Percentiles rank a stretch among this genome's conserved stretches.
phyloP scores from a whole-genome alignment of 2,797 vertebrate genomes.

The Anniella stebbinsi region DNA sequence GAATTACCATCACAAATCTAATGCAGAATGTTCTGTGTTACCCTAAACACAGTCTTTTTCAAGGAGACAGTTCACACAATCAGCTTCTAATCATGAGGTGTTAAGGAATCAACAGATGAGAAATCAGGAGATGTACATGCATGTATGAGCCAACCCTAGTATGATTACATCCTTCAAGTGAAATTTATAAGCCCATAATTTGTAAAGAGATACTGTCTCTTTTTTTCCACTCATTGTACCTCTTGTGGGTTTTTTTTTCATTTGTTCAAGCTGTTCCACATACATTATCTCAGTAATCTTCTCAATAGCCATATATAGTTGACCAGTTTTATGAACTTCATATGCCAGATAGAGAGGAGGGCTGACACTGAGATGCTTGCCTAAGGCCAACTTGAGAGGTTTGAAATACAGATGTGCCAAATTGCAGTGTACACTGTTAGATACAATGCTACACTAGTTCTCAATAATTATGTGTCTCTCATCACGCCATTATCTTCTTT shows the following conservation, averaged over 20 bases:
- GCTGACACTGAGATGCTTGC: neutral
- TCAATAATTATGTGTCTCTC: neutral
- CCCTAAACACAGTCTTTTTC: neutral
- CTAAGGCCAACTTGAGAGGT: neutral
- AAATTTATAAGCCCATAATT: neutral
- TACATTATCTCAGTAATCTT: neutral
- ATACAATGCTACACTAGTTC: neutral
- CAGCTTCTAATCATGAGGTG: neutral
- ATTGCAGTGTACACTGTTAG: neutral
- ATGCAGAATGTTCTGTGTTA: neutral
- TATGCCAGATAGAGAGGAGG: neutral
- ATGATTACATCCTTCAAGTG: neutral
- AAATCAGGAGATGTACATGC: neutral
- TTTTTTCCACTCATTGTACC: neutral
- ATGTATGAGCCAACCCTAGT: neutral
- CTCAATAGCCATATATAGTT: neutral
- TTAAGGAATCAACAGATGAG: neutral
- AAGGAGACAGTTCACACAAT: neutral
- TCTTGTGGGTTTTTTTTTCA: neutral
- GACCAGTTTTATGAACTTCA: neutral
- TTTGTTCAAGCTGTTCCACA: neutral
- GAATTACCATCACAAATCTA: neutral
- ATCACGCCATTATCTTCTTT: neutral
- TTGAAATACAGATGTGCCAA: neutral
- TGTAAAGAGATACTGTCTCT: neutral